Evolutionary conservation across 2,888 invertebrate species (phyloP).

Genomic region (Leptarthrus brevirostris): DNA sequence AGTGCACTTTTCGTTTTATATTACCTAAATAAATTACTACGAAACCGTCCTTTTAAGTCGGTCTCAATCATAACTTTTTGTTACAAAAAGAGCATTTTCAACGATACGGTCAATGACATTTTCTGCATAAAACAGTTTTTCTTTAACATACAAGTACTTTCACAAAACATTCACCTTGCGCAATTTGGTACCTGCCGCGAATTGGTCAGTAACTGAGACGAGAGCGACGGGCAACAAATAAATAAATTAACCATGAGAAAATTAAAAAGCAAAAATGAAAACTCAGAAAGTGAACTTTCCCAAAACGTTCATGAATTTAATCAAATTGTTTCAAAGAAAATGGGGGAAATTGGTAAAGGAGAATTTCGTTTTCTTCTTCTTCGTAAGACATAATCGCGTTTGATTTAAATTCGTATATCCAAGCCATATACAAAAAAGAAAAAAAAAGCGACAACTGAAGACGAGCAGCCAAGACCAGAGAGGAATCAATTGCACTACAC

Average conservation of each 20-base stretch:
- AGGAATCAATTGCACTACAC: not conserved
- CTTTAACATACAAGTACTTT: not conserved
- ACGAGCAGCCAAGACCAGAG: not conserved
- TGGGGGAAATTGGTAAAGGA: slow-evolving; percentile 10
- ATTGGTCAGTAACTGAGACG: slow-evolving; percentile 33
- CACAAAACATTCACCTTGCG: slow-evolving; percentile 33
- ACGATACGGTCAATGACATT: slow-evolving; percentile 50
- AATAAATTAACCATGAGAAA: slow-evolving; percentile 38
- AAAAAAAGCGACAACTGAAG: not conserved
- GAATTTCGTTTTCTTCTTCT: not conserved
- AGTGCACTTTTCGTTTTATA: no score
- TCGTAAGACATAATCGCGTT: not conserved
- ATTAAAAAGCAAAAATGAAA: no score
- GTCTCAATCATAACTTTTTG: not conserved
- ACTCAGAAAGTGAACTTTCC: slow-evolving; percentile 22
- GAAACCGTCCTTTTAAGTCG: not conserved
- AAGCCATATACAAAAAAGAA: slow-evolving; percentile 1
- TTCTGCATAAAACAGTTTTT: slow-evolving; percentile 35
- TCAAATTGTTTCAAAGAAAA: not conserved
- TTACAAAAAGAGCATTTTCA: slow-evolving; percentile 47
- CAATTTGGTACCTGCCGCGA: slow-evolving; percentile 15
- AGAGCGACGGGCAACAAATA: slow-evolving; percentile 14
- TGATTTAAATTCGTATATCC: no score
- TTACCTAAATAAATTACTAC: no score
- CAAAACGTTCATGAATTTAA: not conserved